Base-by-base conservation (phyloP, 2,113 vertebrate genomes). In the Maccullochella peelii region DNA sequence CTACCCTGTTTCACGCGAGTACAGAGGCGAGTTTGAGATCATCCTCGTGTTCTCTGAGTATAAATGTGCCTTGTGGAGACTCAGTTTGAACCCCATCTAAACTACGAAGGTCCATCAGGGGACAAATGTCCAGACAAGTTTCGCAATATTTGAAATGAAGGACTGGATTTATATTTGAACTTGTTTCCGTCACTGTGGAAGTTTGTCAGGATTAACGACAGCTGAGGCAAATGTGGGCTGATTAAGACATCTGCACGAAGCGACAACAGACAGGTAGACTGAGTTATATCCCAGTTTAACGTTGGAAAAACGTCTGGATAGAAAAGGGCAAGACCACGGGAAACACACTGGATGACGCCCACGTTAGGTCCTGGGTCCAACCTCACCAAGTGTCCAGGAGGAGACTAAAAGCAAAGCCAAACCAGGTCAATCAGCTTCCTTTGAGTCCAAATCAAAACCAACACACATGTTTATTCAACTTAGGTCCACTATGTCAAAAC, bases 361-460 rank as follows among this genome's bases (percentile, higher is more conserved):
- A 2, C 0, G 18, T 58, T 2, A 2, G 23, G 30, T 75, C 27
- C 27, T 8, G 25, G 58, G 18, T 80, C 52, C 9, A 21, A 21
- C 23, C 54, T 50, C 6, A 5, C 25, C 38, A 40, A 58, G 63
- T 0, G 59, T 62, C 36, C 55, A 15, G 4, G 15, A 52, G 27
- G 8, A 52, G 21, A 42, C 40, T 10, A 16, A 38, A 40, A 21
- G 47, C 8, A 1, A 52, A 62, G 20, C 65, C 42, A 72, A 73
- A 50, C 38, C 33, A 33, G 59, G 40, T 49, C 49, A 11, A 27
- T 52, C 50, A 21, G 50, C 21, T 21, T 52, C 20, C 47, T 50
- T 33, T n/a, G 44, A 70, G 42, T 63, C 59, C 61, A 68, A 55
- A 57, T 69, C 10, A 16, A 55, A 75, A 63, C 50, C 44, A 61